Conservation (phyloP, 2,888 invertebrate genomes). For the Lasius fuliginosus region DNA sequence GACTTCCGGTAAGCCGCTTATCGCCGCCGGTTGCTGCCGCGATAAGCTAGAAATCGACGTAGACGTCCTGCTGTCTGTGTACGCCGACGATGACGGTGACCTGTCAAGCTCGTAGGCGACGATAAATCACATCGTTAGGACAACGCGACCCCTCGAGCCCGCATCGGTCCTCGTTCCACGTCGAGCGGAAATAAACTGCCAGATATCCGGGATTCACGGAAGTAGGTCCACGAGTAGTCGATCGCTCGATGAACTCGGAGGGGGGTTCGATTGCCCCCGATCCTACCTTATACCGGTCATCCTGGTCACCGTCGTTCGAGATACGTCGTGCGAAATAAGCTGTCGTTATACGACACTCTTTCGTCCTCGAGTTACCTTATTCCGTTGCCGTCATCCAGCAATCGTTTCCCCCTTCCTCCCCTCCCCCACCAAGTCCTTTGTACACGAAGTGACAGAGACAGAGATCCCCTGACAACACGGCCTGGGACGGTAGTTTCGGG, state of each 20-base stretch:
- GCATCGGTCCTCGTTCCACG: conserved; percentile 65
- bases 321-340: conserved; percentile 57
- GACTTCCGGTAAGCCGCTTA: conserved; percentile 73
- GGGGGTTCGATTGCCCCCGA: neutral
- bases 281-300: neutral
- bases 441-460: conserved; percentile 62
- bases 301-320: conserved; percentile 24
- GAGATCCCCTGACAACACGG: conserved; percentile 60
- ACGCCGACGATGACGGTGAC: conserved; percentile 57
- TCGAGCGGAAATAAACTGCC: conserved; percentile 76
- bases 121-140: conserved; percentile 80
- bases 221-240: neutral
- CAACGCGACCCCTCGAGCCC: conserved; percentile 56
- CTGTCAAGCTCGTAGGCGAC: conserved; percentile 65
- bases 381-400: conserved; percentile 39
- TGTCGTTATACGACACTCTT: conserved; percentile 52
- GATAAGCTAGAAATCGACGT: conserved; percentile 61
- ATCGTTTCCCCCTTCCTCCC: neutral
- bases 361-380: conserved; percentile 22
- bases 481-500: conserved; percentile 62
- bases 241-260: conserved; percentile 1
- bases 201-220: conserved; percentile 61
- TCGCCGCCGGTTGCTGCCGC: conserved; percentile 59
- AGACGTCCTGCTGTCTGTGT: conserved; percentile 44
- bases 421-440: conserved; percentile 39